phyloP scores from a whole-genome alignment of 92 coral and sea anemone species.

The Porites lobata region DNA sequence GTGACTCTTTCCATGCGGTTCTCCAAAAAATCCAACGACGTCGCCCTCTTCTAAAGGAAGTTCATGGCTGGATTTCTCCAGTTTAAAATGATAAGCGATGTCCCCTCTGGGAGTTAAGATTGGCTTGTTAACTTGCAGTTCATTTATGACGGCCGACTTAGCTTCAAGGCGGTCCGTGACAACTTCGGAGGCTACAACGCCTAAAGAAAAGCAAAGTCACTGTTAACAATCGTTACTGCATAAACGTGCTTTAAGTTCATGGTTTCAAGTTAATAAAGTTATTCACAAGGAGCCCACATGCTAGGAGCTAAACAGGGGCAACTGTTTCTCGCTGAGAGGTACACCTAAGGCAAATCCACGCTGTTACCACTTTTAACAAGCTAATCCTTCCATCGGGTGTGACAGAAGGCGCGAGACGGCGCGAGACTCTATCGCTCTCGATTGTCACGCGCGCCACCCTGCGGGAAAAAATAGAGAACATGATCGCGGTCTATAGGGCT shows the following conservation, averaged over 20 bases:
- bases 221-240: neutral
- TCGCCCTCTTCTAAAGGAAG: slow-evolving; percentile 95
- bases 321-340: too few relatives aligned
- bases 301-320: too few relatives aligned
- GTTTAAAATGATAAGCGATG: slow-evolving; percentile 93
- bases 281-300: too few relatives aligned
- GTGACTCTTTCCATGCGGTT: slow-evolving; percentile 74
- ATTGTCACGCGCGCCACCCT: too few relatives aligned
- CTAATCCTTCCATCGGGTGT: too few relatives aligned
- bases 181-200: slow-evolving; percentile 56
- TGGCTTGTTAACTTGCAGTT: slow-evolving; percentile 85
- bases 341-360: too few relatives aligned
- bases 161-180: slow-evolving; percentile 93
- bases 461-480: too few relatives aligned
- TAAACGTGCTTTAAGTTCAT: neutral
- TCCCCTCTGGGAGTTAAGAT: slow-evolving; percentile 93
- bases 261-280: too few relatives aligned
- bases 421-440: too few relatives aligned
- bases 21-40: slow-evolving; percentile 92
- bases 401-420: too few relatives aligned
- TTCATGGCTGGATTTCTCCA: slow-evolving; percentile 66
- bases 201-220: neutral
- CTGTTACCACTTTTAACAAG: too few relatives aligned
- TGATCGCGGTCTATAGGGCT: too few relatives aligned
- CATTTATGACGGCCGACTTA: slow-evolving; percentile 85